Evolutionary conservation across 2,113 vertebrate genomes (phyloP).

Genomic region (Amphilophus citrinellus): DNA sequence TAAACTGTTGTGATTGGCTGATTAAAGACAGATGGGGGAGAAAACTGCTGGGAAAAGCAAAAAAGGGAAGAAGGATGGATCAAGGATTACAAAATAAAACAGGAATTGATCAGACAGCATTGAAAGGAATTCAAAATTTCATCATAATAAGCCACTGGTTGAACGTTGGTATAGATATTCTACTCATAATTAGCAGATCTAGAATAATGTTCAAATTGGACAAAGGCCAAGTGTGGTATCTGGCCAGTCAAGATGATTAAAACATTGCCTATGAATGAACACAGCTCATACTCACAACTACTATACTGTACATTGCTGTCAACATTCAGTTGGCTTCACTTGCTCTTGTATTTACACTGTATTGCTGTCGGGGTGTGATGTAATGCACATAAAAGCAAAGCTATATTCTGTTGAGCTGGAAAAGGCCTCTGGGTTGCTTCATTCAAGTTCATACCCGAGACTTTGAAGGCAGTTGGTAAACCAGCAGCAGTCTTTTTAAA

Average conservation of each 20-base stretch:
- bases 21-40: neutral
- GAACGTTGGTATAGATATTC: neutral
- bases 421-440: conserved; percentile 23
- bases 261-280: neutral
- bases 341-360: neutral
- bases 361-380: neutral
- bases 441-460: conserved; percentile 19
- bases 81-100: neutral
- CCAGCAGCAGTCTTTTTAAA: neutral
- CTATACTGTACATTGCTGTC: neutral
- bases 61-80: neutral
- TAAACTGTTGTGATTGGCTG: neutral
- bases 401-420: neutral
- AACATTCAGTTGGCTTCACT: neutral
- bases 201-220: neutral
- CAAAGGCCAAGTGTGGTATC: neutral
- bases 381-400: conserved; percentile 2
- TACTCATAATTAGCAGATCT: neutral
- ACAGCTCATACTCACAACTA: neutral
- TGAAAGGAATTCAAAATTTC: neutral
- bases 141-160: neutral
- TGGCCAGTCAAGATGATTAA: rapidly evolving
- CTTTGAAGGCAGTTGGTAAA: conserved; percentile 14
- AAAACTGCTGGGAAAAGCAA: neutral
- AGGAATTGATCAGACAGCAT: neutral